These are phyloP conservation scores for Narcine bancroftii DNA, from an alignment of 2,113 vertebrate genomes.

Conservation along the genomic window DNA sequence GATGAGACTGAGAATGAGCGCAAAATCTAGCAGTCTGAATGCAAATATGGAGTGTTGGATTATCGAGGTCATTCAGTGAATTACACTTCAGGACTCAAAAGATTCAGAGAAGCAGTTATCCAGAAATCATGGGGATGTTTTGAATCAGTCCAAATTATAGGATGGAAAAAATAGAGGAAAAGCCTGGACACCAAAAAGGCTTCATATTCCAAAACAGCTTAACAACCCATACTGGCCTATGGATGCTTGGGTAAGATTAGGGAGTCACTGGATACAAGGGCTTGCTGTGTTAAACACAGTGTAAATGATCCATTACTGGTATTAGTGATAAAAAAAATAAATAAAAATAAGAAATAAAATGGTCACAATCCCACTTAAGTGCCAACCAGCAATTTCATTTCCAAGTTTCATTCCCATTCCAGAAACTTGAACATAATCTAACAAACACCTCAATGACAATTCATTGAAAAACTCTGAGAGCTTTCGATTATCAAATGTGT, in stretches of 20 bases:
- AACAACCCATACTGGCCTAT: no score
- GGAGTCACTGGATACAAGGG: neutral
- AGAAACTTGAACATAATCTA: neutral
- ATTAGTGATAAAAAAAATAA: neutral
- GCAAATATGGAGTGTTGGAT: neutral
- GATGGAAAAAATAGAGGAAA: neutral
- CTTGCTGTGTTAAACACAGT: neutral
- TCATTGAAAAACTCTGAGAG: neutral
- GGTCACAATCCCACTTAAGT: neutral
- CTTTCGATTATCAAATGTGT: neutral
- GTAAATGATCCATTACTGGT: neutral
- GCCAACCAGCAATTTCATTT: neutral
- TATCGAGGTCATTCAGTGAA: neutral
- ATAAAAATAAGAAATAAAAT: neutral
- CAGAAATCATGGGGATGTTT: neutral
- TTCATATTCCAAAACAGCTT: no score
- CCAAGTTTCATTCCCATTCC: neutral
- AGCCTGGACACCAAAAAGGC: neutral
- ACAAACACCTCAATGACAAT: neutral
- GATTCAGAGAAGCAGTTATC: neutral
- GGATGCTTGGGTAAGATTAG: neutral
- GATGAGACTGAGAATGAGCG: neutral
- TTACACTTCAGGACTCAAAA: neutral
- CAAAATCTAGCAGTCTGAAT: neutral
- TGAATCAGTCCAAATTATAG: neutral